A percentile compares a stretch with the other conserved stretches of the same genome.
phyloP scores from a whole-genome alignment of 2,888 invertebrate species.

The Cenopis cana region DNA sequence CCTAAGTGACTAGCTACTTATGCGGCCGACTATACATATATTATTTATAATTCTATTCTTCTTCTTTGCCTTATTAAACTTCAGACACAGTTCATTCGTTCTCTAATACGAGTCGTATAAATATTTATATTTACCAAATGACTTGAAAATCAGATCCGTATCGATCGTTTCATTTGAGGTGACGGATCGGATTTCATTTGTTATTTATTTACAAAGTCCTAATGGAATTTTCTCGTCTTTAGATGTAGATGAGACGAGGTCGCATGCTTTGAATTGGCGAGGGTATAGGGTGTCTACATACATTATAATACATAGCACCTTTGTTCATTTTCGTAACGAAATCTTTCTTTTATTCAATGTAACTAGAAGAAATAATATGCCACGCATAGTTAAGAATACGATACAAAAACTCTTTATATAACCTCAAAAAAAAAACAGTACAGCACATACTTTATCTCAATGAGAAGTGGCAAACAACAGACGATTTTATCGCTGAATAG shows the following conservation, averaged over 20 bases:
- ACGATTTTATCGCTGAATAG: no score
- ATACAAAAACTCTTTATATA: no score
- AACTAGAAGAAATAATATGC: not conserved
- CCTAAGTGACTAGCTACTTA: no score
- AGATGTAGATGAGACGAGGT: constrained; percentile 16
- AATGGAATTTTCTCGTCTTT: constrained; percentile 38
- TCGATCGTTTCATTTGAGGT: constrained; percentile 32
- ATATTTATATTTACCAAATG: constrained; percentile 17
- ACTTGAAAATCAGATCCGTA: constrained; percentile 10
- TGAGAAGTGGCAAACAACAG: no score
- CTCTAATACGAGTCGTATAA: not conserved
- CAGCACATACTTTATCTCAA: no score
- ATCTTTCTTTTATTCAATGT: not conserved
- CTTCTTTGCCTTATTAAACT: not conserved
- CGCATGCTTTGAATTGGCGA: constrained; percentile 3
- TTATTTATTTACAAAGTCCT: constrained; percentile 39
- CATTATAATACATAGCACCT: not conserved
- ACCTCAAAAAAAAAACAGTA: no score
- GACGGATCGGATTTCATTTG: constrained; percentile 25
- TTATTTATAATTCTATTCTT: no score
- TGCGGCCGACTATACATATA: no score
- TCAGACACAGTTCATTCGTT: not conserved
- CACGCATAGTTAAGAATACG: no score
- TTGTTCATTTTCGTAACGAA: not conserved
- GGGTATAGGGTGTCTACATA: constrained; percentile 3